Evolutionary conservation across 2,113 vertebrate species (phyloP).

Genomic region (Rhinogobius similis): DNA sequence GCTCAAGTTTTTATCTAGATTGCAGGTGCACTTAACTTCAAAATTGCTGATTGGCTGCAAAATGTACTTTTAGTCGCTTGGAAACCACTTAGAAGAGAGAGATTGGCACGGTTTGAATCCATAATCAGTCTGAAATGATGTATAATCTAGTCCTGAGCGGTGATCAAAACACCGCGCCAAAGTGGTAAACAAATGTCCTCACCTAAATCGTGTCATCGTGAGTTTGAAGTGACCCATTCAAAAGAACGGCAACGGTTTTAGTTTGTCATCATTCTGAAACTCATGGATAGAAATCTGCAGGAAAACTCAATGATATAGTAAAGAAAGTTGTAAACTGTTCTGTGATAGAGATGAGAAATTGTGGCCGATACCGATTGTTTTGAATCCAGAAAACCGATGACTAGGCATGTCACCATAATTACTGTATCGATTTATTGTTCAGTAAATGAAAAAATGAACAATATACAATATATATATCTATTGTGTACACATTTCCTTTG

Average conservation of each 20-base stretch:
- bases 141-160: background rate
- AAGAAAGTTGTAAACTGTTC: too few relatives aligned
- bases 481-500: too few relatives aligned
- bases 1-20: slow-evolving; percentile 3
- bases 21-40: background rate
- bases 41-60: background rate
- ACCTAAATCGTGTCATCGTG: background rate
- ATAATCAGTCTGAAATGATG: background rate
- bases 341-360: too few relatives aligned
- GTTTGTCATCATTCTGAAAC: too few relatives aligned
- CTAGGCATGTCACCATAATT: too few relatives aligned
- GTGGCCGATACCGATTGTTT: too few relatives aligned
- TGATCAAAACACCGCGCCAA: background rate
- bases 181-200: background rate
- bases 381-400: too few relatives aligned
- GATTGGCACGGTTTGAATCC: background rate
- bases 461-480: too few relatives aligned
- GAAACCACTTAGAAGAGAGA: background rate
- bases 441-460: too few relatives aligned
- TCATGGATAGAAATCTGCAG: background rate
- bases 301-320: too few relatives aligned
- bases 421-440: too few relatives aligned
- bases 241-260: background rate
- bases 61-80: background rate
- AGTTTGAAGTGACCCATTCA: background rate